These are phyloP conservation scores for Lycaena phlaeas DNA, from an alignment of 2,888 invertebrate species.

Conservation along the genomic window DNA sequence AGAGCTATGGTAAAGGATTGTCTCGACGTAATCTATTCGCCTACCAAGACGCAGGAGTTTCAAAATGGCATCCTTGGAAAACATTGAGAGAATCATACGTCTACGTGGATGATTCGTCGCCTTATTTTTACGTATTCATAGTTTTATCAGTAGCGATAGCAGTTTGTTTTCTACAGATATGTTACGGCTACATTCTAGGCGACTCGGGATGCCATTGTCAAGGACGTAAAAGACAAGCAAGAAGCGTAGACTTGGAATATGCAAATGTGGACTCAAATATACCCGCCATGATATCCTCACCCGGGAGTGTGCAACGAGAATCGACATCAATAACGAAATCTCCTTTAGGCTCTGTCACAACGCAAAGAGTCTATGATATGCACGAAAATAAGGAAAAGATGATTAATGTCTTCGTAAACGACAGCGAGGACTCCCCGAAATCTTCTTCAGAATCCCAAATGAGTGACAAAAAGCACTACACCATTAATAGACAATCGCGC, in stretches of 20 bases:
- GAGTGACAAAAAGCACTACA: neutral
- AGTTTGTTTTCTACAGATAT: constrained; percentile 44
- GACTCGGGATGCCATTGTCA: constrained; percentile 32
- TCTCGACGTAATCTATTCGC: constrained; percentile 46
- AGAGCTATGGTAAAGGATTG: constrained; percentile 51
- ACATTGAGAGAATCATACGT: constrained; percentile 33
- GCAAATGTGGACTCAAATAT: constrained; percentile 34
- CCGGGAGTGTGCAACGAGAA: constrained; percentile 26
- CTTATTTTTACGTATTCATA: constrained; percentile 35
- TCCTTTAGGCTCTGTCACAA: constrained; percentile 32
- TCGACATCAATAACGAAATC: constrained; percentile 28
- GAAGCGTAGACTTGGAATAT: constrained; percentile 28
- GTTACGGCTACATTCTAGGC: constrained; percentile 40
- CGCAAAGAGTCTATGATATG: constrained; percentile 49
- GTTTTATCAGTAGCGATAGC: constrained; percentile 34
- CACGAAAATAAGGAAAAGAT: constrained; percentile 51
- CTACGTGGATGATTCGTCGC: constrained; percentile 43
- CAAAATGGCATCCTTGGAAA: constrained; percentile 46
- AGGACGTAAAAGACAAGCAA: constrained; percentile 4
- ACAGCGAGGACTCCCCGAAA: constrained; percentile 26
- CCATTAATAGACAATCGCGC: constrained; percentile 18
- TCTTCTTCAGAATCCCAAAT: neutral
- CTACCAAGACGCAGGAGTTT: constrained; percentile 21
- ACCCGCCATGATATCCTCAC: constrained; percentile 32
- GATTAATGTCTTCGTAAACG: constrained; percentile 47